phyloP scores from a whole-genome alignment of 1,140 invertebrate species.

The Drosophila asahinai region DNA sequence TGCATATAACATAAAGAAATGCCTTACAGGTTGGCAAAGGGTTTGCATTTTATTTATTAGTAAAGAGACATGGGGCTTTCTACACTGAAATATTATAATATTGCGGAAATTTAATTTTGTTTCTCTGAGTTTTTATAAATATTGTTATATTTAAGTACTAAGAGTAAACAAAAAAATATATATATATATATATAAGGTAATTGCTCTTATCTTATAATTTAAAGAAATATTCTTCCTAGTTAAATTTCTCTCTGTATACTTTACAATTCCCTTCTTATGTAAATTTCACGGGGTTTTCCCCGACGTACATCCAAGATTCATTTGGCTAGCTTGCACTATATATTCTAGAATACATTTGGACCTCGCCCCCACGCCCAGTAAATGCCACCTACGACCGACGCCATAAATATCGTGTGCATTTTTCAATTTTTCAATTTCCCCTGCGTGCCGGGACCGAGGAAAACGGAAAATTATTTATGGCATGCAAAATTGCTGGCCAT shows the following conservation, averaged over 20 bases:
- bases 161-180: no score
- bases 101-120: no score
- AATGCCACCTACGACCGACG: constrained; percentile 30
- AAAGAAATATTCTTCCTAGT: no score
- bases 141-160: no score
- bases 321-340: constrained; percentile 27
- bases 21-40: not conserved
- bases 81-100: not conserved
- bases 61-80: no score
- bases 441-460: constrained; percentile 34
- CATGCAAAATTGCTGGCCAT: constrained; percentile 48
- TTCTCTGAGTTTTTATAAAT: no score
- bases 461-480: constrained; percentile 63
- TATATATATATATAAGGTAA: no score
- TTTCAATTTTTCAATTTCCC: constrained; percentile 58
- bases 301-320: constrained; percentile 17
- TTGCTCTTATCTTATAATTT: no score
- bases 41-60: not conserved
- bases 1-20: constrained; percentile 8
- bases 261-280: constrained; percentile 9
- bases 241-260: not conserved
- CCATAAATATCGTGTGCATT: constrained; percentile 63
- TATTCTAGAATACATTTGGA: constrained; percentile 52
- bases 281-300: constrained; percentile 9
- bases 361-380: constrained; percentile 8